Evolutionary conservation across 2,113 vertebrate species (phyloP), one percentile per base, ranked within the genome.

Genomic region (Myiopsitta monachus): DNA sequence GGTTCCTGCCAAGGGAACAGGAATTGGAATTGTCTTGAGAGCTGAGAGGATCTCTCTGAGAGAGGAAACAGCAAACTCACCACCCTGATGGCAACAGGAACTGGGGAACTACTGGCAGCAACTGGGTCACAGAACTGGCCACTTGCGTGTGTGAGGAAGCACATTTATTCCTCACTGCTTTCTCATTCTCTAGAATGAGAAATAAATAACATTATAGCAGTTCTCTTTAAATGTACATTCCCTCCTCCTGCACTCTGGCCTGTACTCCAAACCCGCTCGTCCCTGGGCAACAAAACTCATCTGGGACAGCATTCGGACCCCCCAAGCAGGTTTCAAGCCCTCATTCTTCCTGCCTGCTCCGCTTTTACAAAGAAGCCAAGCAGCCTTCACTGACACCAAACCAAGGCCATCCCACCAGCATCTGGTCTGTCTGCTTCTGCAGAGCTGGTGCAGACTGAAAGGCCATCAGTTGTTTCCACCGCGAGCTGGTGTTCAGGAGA

Each of bases 401-500:
- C 19, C 17, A 19, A 44, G 41, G 64, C 36, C 0, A 3, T 26
- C 33, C 36, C 49, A 33, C 26, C 52, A 41, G 64, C 24, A 12
- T 27, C 16, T 38, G 59, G 14, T 27, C 59, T 18, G 23, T 38
- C 57, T 59, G 57, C 41, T 46, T 36, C 64, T 26, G 57, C 18
- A 3, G 10, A n/a, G 39, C 24, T 1, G 2, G 30, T 5, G n/a
- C 47, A 21, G 17, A 1, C 0, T 12, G 22, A 16, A 18, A 23
- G 44, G 76, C 69, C 2, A 0, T 4, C 19, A 7, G 33, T n/a
- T 15, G 49, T 30, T n/a, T 17, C 59, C 38, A 7, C 22, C 14
- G 1, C 2, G 9, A 57, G 9, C 43, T 44, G 51, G 41, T 49
- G 41, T 14, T 5, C 75, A 38, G 66, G 38, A 47, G 16, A 3